These are phyloP conservation scores for Lacerta agilis DNA, from an alignment of 2,797 vertebrate species.

Conservation along the genomic window DNA sequence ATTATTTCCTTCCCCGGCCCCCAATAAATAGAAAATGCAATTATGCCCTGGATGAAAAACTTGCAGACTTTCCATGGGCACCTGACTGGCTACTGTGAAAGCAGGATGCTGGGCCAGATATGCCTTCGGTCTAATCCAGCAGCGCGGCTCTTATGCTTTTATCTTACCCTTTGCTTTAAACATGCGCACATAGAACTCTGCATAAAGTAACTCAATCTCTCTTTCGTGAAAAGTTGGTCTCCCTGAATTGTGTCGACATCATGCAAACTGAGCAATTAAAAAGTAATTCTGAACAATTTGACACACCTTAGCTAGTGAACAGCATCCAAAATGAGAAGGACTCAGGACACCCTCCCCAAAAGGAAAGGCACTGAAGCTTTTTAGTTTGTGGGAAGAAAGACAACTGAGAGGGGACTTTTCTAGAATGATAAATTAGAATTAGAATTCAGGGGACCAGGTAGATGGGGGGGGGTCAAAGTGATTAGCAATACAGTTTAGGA, in stretches of 20 bases:
- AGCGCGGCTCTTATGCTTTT: too few relatives aligned
- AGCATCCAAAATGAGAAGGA: neutral
- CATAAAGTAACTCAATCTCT: neutral
- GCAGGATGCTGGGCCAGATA: too few relatives aligned
- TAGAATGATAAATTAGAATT: neutral
- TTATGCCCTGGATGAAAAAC: neutral
- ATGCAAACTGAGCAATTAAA: neutral
- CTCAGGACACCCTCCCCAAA: neutral
- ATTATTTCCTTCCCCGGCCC: neutral
- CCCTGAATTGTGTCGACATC: neutral
- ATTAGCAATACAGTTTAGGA: too few relatives aligned
- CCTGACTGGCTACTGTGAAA: too few relatives aligned
- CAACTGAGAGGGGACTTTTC: neutral
- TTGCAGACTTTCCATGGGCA: too few relatives aligned
- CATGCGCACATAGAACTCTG: neutral
- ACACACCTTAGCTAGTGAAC: neutral
- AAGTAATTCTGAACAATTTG: neutral
- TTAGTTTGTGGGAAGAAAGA: neutral
- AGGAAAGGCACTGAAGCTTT: neutral
- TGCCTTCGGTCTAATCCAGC: too few relatives aligned
- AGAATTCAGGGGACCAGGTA: too few relatives aligned
- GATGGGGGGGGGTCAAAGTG: too few relatives aligned
- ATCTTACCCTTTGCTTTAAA: too few relatives aligned
- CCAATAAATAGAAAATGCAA: neutral
- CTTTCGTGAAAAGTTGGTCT: neutral